Evolutionary conservation across 2,113 vertebrate genomes (phyloP), one percentile per base, ranked within the genome.

Genomic region (Eudyptes chrysolophus): DNA sequence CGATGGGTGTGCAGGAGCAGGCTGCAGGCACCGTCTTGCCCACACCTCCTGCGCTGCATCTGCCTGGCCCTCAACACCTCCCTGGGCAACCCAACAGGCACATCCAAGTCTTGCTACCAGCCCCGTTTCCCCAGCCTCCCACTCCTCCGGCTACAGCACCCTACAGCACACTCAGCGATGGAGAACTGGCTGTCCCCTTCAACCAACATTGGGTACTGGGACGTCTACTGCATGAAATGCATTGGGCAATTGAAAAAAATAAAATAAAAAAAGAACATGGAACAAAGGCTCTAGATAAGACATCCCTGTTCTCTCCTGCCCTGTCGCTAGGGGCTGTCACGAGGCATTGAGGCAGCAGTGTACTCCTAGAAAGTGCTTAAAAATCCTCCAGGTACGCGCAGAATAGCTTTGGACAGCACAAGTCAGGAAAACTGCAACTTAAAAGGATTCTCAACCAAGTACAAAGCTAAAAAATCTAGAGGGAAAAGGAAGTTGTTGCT

Each of bases 1-100:
- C 1, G 11, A n/a, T 6, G 19, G 13, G 5, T 16, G 10, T 0
- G 2, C 26, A 72, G 36, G 38, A 83, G n/a, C 8, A 10, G 19
- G 71, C 30, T 72, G 27, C 18, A 83, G 46, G 36, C n/a, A 72
- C 14, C 1, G 2, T 29, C 55, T 61, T 3, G 2, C 20, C 60
- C 60, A 61, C 16, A 55, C 6, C 24, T 68, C 24, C 27, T 55
- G 24, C 5, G 1, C 24, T 24, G 11, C 5, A 2, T 62, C 48
- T 1, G 0, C 25, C 20, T 74, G 66, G 24, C 12, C 27, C 17
- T 32, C 78, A 62, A 20, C 13, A 57, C 36, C 16, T 72, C 30
- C 38, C 46, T 69, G 60, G 78, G 10, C 48, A 74, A 62, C 8
- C 20, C 36, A 62, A 40, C 7, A 40, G 12, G 29, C 27, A 62